Evolutionary conservation across 2,888 invertebrate species (phyloP).

Genomic region (Epistrophe grossulariae): DNA sequence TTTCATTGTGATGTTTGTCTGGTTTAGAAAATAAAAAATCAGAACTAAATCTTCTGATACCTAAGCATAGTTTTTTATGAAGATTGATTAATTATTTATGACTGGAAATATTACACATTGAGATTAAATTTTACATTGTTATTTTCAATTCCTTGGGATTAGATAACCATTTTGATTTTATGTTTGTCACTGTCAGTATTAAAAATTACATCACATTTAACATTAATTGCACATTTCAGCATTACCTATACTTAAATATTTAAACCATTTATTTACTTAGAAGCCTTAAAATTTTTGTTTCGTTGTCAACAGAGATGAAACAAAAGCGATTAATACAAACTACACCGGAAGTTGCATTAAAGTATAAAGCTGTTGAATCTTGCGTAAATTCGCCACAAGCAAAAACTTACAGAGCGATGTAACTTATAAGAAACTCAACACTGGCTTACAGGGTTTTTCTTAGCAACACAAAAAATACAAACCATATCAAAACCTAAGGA

Average conservation of each 20-base stretch:
- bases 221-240: no score
- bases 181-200: no score
- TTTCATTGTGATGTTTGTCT: neutral
- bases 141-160: neutral
- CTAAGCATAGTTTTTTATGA: neutral
- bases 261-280: no score
- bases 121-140: neutral
- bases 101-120: neutral
- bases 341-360: neutral
- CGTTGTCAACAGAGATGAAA: no score
- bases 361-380: neutral
- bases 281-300: no score
- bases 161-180: neutral
- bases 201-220: no score
- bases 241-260: no score
- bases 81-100: slow-evolving; percentile 3
- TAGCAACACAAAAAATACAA: no score
- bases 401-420: neutral
- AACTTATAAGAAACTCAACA: no score
- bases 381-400: neutral
- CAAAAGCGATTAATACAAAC: neutral
- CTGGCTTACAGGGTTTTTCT: neutral
- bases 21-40: neutral
- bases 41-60: neutral
- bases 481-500: slow-evolving; percentile 25